These are phyloP conservation scores for Hexactinellida sp. DNA, from an alignment of 37 sponge, comb jelly and placozoan genomes.

Conservation along the genomic window DNA sequence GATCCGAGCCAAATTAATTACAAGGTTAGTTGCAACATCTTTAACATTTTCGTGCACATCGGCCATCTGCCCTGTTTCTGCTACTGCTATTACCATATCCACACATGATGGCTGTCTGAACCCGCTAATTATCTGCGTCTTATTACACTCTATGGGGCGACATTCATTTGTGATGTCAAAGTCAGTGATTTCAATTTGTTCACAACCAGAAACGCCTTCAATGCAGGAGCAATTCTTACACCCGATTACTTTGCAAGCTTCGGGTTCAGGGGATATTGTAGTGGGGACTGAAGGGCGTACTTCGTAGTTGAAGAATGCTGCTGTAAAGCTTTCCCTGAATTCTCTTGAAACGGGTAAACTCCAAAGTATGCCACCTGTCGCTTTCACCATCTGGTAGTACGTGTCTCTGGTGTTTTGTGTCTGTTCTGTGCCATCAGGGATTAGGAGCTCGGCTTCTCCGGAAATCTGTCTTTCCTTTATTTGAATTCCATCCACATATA, in stretches of 20 bases:
- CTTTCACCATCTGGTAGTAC: not conserved
- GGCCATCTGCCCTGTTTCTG: not conserved
- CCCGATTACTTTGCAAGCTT: not conserved
- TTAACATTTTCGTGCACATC: not conserved
- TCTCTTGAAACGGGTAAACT: not conserved
- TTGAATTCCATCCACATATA: not conserved
- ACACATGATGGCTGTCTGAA: slow-evolving; percentile 1
- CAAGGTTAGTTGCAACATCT: not conserved
- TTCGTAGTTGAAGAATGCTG: not conserved
- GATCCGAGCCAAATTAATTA: not conserved
- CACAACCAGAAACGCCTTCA: not conserved
- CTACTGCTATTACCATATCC: not conserved
- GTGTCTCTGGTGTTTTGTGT: slow-evolving; percentile 3
- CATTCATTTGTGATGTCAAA: not conserved
- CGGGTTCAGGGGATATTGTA: not conserved
- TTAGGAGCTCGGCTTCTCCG: too few relatives aligned
- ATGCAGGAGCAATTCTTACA: not conserved
- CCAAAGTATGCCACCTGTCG: not conserved
- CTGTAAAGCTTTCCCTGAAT: not conserved
- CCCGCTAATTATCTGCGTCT: not conserved
- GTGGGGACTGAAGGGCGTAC: not conserved
- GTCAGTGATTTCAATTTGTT: not conserved
- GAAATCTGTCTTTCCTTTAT: too few relatives aligned
- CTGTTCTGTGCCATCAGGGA: not conserved
- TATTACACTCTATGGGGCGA: not conserved